phyloP scores from a whole-genome alignment of 2,888 invertebrate species.

The Phoronis australis region DNA sequence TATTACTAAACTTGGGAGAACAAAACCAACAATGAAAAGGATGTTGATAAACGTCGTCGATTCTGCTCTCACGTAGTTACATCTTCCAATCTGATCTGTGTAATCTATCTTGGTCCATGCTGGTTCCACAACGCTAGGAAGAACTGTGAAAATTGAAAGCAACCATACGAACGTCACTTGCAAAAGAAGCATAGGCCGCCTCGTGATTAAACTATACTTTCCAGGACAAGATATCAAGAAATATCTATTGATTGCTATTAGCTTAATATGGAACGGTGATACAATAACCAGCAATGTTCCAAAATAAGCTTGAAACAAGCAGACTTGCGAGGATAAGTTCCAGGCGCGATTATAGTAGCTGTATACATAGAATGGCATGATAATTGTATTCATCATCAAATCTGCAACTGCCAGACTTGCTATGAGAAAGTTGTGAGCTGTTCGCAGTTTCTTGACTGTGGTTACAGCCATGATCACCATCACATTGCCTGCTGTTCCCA shows the following conservation, averaged over 20 bases:
- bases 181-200: not conserved
- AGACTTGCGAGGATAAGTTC: not conserved
- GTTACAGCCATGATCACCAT: not conserved
- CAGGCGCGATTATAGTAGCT: not conserved
- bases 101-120: no score
- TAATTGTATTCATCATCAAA: not conserved
- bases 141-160: not conserved
- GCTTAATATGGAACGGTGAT: not conserved
- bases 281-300: not conserved
- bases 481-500: not conserved
- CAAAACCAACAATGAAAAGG: not conserved
- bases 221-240: not conserved
- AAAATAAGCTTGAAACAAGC: not conserved
- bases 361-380: not conserved
- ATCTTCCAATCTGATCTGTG: not conserved
- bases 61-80: not conserved
- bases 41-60: not conserved
- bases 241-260: not conserved
- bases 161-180: not conserved
- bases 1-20: not conserved
- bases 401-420: not conserved
- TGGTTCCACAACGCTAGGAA: not conserved
- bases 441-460: not conserved
- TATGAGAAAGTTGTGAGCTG: not conserved
- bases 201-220: not conserved